Percentiles rank a stretch among this genome's conserved stretches.
Conservation (phyloP, 2,888 invertebrate genomes). For the Meganola albula region DNA sequence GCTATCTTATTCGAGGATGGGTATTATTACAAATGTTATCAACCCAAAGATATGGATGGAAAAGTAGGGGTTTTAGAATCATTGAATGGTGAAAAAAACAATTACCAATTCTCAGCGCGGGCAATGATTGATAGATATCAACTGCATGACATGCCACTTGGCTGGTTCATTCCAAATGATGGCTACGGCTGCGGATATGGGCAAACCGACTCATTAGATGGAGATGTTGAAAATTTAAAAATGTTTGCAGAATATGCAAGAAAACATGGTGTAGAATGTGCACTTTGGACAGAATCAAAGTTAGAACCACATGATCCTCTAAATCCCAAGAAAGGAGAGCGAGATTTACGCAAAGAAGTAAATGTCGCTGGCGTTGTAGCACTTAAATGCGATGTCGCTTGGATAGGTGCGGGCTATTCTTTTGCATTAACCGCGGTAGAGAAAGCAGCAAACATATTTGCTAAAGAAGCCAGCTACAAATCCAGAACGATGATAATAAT, state of each 20-base stretch:
- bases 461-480: conserved; percentile 33
- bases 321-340: conserved; percentile 63
- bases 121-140: conserved; percentile 67
- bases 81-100: conserved; percentile 63
- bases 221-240: conserved; percentile 60
- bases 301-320: conserved; percentile 54
- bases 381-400: conserved; percentile 68
- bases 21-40: conserved; percentile 55
- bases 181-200: conserved; percentile 69
- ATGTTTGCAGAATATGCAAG: conserved; percentile 53
- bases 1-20: conserved; percentile 65
- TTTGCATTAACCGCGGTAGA: conserved; percentile 61
- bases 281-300: conserved; percentile 65
- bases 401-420: conserved; percentile 66
- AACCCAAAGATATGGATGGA: conserved; percentile 50
- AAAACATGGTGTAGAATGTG: conserved; percentile 55
- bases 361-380: conserved; percentile 54
- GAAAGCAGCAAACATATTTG: conserved; percentile 51
- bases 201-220: conserved; percentile 58
- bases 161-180: conserved; percentile 69
- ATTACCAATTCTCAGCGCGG: conserved; percentile 69
- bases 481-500: conserved; percentile 57
- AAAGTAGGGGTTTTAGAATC: conserved; percentile 61
- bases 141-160: conserved; percentile 58
- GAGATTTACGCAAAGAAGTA: conserved; percentile 61